Percentiles rank a stretch among this genome's conserved stretches.
Evolutionary conservation across 2,888 invertebrate genomes (phyloP).

Genomic region (Lasioglossum oenotherae): DNA sequence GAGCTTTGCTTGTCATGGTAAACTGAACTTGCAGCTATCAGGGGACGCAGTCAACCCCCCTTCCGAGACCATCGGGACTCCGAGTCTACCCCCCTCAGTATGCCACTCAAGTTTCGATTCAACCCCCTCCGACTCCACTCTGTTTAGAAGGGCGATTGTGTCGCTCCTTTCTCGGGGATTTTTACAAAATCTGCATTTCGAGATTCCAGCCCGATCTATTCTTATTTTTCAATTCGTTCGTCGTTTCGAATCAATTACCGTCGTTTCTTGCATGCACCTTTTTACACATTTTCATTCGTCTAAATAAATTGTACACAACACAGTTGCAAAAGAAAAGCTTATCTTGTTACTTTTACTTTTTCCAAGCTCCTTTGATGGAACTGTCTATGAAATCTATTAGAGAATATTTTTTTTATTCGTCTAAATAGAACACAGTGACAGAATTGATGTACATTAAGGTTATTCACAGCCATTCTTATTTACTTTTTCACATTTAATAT

Average conservation of each 20-base stretch:
- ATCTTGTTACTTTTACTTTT: too few relatives aligned
- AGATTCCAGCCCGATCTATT: not conserved
- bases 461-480: not conserved
- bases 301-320: not conserved
- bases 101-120: not conserved
- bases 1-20: constrained; percentile 23
- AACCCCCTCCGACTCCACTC: not conserved
- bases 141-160: not conserved
- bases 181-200: not conserved
- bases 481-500: too few relatives aligned
- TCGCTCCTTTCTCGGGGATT: not conserved
- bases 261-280: too few relatives aligned
- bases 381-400: too few relatives aligned
- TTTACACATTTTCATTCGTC: too few relatives aligned
- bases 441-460: not conserved
- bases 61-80: not conserved
- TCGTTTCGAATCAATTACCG: too few relatives aligned
- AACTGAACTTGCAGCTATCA: constrained; percentile 16
- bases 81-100: not conserved
- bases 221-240: not conserved
- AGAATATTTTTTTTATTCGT: not conserved
- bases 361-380: too few relatives aligned
- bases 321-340: too few relatives aligned
- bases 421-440: not conserved
- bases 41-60: not conserved